Conservation (phyloP, 2,888 invertebrate species). For the Hecatera dysodea region DNA sequence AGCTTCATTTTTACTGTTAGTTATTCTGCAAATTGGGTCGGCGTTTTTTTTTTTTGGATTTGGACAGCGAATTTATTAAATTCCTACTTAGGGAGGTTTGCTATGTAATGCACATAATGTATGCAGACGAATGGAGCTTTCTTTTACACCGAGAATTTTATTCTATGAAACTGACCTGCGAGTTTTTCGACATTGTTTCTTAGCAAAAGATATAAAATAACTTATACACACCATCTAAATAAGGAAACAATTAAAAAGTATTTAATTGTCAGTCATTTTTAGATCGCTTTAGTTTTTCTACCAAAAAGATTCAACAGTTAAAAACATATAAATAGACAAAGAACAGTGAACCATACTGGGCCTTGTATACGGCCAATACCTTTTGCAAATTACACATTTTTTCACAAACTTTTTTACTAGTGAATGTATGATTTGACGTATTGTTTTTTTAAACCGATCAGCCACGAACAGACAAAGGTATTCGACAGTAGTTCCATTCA, state of each 20-base stretch:
- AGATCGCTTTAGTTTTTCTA: too few species aligned
- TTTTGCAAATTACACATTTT: constrained; percentile 15
- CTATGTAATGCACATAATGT: too few species aligned
- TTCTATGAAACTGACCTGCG: background rate
- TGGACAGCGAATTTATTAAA: too few species aligned
- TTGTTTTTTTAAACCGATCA: constrained; percentile 43
- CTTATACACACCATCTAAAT: background rate
- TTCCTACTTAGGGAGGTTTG: too few species aligned
- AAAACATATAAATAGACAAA: background rate
- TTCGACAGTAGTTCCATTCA: constrained; percentile 39
- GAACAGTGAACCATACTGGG: background rate
- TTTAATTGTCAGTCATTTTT: background rate
- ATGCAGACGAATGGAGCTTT: too few species aligned
- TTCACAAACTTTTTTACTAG: constrained; percentile 27
- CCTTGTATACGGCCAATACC: constrained; percentile 19
- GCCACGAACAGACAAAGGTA: constrained; percentile 36
- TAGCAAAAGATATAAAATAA: background rate
- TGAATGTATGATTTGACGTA: constrained; percentile 49
- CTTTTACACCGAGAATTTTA: too few species aligned
- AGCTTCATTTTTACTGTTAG: background rate
- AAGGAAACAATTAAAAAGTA: background rate
- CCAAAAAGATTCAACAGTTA: background rate
- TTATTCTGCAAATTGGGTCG: too few species aligned
- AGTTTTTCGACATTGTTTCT: too few species aligned
- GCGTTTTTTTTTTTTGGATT: background rate